phyloP scores from a whole-genome alignment of 2,113 vertebrate genomes.

The Tachysurus fulvidraco region DNA sequence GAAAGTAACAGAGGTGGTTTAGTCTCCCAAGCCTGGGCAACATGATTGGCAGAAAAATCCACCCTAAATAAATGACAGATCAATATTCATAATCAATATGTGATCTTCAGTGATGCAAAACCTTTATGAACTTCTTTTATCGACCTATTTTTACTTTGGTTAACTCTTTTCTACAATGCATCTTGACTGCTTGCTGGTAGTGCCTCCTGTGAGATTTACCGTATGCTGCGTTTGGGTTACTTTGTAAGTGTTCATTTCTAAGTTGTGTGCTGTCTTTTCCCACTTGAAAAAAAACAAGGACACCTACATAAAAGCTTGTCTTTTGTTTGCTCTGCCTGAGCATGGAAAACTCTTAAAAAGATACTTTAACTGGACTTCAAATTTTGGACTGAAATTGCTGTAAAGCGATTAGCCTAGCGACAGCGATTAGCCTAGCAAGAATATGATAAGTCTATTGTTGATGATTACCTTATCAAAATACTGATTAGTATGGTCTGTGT shows the following conservation, averaged over 20 bases:
- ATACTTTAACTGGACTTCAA: background rate
- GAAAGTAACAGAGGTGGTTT: background rate
- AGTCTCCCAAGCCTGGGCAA: background rate
- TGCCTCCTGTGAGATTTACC: background rate
- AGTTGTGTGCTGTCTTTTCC: background rate
- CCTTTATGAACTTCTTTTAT: background rate
- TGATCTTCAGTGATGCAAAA: background rate
- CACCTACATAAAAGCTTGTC: background rate
- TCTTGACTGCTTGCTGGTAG: background rate
- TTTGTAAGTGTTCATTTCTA: background rate
- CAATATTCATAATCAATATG: background rate
- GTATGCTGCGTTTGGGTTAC: background rate
- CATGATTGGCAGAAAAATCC: background rate
- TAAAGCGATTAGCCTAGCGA: background rate
- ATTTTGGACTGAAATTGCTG: background rate
- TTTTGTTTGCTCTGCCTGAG: background rate
- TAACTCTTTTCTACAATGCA: background rate
- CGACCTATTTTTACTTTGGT: background rate
- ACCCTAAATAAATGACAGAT: background rate
- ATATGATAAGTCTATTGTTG: background rate
- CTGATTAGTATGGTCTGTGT: background rate
- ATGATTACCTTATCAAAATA: background rate
- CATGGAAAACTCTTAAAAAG: background rate
- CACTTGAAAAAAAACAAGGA: background rate
- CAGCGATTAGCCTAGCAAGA: background rate